Evolutionary conservation across 2,797 vertebrate species (phyloP).

Genomic region (Argentina silus): DNA sequence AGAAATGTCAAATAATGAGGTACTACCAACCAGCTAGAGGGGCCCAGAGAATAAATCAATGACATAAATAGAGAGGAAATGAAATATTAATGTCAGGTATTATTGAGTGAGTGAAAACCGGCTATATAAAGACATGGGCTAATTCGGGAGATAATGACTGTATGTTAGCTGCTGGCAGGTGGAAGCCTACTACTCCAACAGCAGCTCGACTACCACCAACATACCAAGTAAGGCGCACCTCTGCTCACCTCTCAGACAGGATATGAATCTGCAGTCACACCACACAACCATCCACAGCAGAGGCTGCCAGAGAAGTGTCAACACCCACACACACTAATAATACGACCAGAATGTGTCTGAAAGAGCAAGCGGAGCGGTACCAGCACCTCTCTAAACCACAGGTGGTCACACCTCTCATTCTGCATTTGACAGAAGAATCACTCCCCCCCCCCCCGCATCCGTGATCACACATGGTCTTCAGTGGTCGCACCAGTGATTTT

Average conservation of each 20-base stretch:
- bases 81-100: conserved; percentile 15
- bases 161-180: conserved; percentile 15
- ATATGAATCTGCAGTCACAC: conserved; percentile 44
- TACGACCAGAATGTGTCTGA: conserved; percentile 30
- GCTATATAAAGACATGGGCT: no score
- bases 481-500: neutral
- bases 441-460: neutral
- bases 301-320: conserved; percentile 36
- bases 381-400: conserved; percentile 41
- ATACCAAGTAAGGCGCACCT: neutral
- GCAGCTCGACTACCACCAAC: neutral
- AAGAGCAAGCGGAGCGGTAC: conserved; percentile 19
- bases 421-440: conserved; percentile 20
- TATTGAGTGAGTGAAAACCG: conserved; percentile 17
- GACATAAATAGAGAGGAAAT: conserved; percentile 19
- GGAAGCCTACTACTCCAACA: neutral
- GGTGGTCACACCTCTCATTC: conserved; percentile 31
- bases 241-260: conserved; percentile 54
- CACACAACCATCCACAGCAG: conserved; percentile 31
- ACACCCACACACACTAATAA: conserved; percentile 38
- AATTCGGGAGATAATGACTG: conserved; percentile 24
- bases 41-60: conserved; percentile 4
- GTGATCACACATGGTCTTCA: neutral
- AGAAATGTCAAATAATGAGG: conserved; percentile 1
- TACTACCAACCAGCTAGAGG: neutral